Conservation (phyloP, 2,888 invertebrate genomes). For the Synergus umbraculus region DNA sequence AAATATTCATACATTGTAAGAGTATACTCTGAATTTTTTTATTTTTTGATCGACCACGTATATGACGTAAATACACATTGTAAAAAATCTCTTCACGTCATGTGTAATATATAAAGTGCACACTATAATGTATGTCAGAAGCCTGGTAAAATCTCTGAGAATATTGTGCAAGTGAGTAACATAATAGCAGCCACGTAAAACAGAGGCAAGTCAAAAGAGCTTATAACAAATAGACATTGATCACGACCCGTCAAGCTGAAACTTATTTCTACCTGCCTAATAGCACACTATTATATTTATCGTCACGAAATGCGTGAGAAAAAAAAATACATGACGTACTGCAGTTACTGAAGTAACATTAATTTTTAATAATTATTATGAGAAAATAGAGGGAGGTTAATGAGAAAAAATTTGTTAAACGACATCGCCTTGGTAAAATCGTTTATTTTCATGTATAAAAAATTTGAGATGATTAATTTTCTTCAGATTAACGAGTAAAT, state of each 20-base stretch:
- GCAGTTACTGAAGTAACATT: neutral
- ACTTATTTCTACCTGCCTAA: neutral
- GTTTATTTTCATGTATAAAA: too few species aligned
- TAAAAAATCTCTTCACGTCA: neutral
- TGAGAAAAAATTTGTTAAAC: neutral
- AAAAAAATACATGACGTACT: neutral
- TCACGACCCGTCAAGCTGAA: neutral
- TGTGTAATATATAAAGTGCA: neutral
- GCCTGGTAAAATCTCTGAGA: neutral
- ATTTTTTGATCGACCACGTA: neutral
- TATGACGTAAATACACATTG: neutral
- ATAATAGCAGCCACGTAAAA: neutral
- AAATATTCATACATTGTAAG: neutral
- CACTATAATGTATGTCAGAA: neutral
- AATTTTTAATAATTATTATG: slow-evolving; percentile 1
- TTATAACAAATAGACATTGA: neutral
- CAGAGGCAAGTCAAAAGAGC: neutral
- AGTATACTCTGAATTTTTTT: neutral
- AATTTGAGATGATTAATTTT: too few species aligned
- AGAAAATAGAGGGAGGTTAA: neutral
- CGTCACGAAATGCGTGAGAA: slow-evolving; percentile 9
- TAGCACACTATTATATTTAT: slow-evolving; percentile 6
- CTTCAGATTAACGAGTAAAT: neutral
- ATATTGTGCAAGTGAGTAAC: neutral
- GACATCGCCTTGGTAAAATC: neutral